Evolutionary conservation across 1,140 invertebrate species (phyloP).

Genomic region (Telenomus remus): DNA sequence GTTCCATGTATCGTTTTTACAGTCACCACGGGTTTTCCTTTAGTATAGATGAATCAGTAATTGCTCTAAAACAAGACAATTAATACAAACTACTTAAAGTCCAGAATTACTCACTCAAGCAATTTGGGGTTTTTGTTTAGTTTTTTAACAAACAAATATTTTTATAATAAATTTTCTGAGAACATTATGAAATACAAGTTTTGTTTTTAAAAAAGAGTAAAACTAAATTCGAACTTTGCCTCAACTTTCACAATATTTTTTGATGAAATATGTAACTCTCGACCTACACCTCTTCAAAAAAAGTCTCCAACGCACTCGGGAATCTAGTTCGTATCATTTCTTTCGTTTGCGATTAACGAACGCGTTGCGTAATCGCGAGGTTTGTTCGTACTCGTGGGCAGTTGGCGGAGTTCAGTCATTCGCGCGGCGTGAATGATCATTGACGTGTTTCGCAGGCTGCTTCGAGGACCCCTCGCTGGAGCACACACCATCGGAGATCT

Average conservation of each 20-base stretch:
- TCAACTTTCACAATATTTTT: too few relatives aligned
- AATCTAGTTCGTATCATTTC: constrained; percentile 45
- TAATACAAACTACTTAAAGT: too few relatives aligned
- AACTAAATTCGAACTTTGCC: too few relatives aligned
- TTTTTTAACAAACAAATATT: too few relatives aligned
- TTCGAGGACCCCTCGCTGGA: constrained; percentile 65
- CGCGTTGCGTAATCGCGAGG: constrained; percentile 44
- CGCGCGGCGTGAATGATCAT: constrained; percentile 24
- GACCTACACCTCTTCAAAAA: neutral
- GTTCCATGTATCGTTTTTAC: neutral
- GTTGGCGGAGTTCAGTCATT: constrained; percentile 27
- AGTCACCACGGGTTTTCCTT: constrained; percentile 8
- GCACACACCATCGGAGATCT: constrained; percentile 68
- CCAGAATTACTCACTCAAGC: too few relatives aligned
- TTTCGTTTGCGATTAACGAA: constrained; percentile 43
- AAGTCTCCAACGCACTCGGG: constrained; percentile 18
- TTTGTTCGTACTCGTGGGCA: constrained; percentile 27
- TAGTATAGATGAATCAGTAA: constrained; percentile 13
- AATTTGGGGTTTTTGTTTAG: too few relatives aligned
- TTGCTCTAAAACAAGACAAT: too few relatives aligned
- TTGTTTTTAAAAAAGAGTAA: too few relatives aligned
- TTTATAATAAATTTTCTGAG: too few relatives aligned
- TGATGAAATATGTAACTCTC: neutral
- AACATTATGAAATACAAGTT: too few relatives aligned
- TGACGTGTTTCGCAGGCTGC: constrained; percentile 56